phyloP scores from a whole-genome alignment of 2,888 invertebrate genomes.

The Asteroscopus sphinx region DNA sequence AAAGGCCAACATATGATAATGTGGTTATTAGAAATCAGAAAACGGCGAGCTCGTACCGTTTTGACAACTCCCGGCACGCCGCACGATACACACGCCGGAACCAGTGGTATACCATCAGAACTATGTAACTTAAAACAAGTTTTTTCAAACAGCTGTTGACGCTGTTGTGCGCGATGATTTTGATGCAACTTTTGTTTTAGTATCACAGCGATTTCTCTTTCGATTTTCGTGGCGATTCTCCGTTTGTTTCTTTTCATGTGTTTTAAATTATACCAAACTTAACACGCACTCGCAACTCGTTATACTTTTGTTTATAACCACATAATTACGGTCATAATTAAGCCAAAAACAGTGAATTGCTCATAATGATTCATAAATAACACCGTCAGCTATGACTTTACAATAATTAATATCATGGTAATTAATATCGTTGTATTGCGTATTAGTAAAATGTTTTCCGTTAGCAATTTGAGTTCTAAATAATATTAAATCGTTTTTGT shows the following conservation, averaged over 20 bases:
- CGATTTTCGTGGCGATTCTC: conserved; percentile 38
- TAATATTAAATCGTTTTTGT: too few species aligned
- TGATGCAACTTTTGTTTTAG: conserved; percentile 22
- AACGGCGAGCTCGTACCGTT: conserved; percentile 67
- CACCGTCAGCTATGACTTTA: neutral
- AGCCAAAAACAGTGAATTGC: neutral
- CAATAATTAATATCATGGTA: neutral
- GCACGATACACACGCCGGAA: conserved; percentile 54
- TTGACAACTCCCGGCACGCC: conserved; percentile 60
- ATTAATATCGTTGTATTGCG: too few species aligned
- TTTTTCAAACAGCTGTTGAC: conserved; percentile 56
- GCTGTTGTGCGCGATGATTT: conserved; percentile 57
- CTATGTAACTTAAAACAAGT: conserved; percentile 45
- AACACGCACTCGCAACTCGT: neutral
- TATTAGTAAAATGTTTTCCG: too few species aligned
- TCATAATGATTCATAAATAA: neutral
- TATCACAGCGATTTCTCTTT: conserved; percentile 48
- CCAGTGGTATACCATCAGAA: conserved; percentile 60
- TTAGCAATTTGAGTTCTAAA: too few species aligned
- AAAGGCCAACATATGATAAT: conserved; percentile 86
- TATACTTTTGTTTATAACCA: neutral
- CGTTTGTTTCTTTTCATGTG: conserved; percentile 24
- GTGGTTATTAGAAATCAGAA: conserved; percentile 83
- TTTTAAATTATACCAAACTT: neutral
- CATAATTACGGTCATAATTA: neutral